Evolutionary conservation across 2,888 invertebrate species (phyloP).

Genomic region (Chloroclysta siterata): DNA sequence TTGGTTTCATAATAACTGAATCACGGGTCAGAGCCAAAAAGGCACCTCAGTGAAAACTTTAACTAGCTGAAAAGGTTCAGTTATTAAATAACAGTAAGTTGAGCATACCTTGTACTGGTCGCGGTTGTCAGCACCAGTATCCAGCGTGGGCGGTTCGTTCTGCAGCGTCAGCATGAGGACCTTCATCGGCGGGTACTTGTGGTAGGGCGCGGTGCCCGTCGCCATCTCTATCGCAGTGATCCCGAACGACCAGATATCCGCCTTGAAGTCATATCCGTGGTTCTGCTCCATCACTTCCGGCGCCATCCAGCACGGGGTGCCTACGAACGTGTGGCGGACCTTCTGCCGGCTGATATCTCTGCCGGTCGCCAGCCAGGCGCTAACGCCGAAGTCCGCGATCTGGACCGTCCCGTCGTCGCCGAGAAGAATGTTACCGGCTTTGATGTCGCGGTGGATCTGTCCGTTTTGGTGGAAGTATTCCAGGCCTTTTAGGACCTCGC

Average conservation of each 20-base stretch:
- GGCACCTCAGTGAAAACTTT: no score
- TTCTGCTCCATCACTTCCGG: conserved; percentile 99
- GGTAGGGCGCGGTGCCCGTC: conserved; percentile 99
- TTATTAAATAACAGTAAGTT: background rate
- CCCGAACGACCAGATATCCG: conserved; percentile 92
- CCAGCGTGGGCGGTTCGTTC: conserved; percentile 98
- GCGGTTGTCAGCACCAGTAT: conserved; percentile 98
- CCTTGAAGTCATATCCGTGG: conserved; percentile 99
- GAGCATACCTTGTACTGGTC: conserved; percentile 95
- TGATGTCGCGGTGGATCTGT: conserved; percentile 94
- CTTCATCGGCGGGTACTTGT: conserved; percentile 99
- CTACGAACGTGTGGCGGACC: conserved; percentile 99
- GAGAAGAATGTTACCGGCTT: conserved; percentile 91
- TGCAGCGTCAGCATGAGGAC: conserved; percentile 99
- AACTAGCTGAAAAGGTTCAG: no score
- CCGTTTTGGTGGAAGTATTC: conserved; percentile 99
- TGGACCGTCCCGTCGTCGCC: conserved; percentile 99
- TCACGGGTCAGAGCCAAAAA: no score
- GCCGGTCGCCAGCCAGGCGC: conserved; percentile 98
- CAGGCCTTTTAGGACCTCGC: conserved; percentile 97
- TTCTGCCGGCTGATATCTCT: conserved; percentile 97
- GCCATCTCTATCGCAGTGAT: conserved; percentile 99
- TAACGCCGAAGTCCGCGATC: conserved; percentile 99
- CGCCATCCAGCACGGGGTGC: conserved; percentile 99
- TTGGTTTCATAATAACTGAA: no score